Conservation (phyloP, 2,888 invertebrate species). For the Eristalis pertinax region DNA sequence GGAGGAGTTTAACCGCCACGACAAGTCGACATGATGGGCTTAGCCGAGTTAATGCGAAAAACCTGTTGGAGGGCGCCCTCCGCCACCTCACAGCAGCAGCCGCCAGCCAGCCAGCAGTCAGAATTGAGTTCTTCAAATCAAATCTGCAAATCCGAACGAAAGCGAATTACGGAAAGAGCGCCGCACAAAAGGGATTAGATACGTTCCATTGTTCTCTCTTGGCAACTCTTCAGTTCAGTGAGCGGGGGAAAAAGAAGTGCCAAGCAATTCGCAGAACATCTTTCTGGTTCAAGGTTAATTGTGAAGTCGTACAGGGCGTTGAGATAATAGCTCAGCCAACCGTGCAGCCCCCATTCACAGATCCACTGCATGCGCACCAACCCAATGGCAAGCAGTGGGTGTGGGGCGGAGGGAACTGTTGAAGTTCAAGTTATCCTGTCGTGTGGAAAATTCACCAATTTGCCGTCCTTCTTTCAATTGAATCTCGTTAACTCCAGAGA, state of each 20-base stretch:
- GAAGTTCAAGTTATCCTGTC: background rate
- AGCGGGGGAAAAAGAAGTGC: background rate
- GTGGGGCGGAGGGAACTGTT: background rate
- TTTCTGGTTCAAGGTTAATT: slow-evolving; percentile 50
- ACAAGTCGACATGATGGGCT: background rate
- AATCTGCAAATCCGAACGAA: slow-evolving; percentile 41
- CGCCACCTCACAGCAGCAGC: background rate
- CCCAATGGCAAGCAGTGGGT: background rate
- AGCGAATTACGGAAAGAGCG: slow-evolving; percentile 41
- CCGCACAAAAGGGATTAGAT: slow-evolving; percentile 47
- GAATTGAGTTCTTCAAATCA: slow-evolving; percentile 30
- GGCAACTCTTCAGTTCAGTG: background rate
- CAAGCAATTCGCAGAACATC: slow-evolving; percentile 28
- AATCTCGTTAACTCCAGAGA: slow-evolving; percentile 18
- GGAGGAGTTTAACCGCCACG: background rate
- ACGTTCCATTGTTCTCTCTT: slow-evolving; percentile 21
- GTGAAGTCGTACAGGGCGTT: slow-evolving; percentile 33
- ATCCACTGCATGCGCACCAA: background rate
- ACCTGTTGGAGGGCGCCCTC: slow-evolving; percentile 24
- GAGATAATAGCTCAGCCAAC: slow-evolving; percentile 45
- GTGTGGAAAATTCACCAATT: slow-evolving; percentile 45
- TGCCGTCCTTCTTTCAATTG: slow-evolving; percentile 16
- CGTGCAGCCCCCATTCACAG: background rate
- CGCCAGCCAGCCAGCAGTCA: background rate
- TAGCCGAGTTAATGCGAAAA: slow-evolving; percentile 21